Evolutionary conservation across 2,888 invertebrate genomes (phyloP).

Genomic region (Caenorhabditis parvicauda): DNA sequence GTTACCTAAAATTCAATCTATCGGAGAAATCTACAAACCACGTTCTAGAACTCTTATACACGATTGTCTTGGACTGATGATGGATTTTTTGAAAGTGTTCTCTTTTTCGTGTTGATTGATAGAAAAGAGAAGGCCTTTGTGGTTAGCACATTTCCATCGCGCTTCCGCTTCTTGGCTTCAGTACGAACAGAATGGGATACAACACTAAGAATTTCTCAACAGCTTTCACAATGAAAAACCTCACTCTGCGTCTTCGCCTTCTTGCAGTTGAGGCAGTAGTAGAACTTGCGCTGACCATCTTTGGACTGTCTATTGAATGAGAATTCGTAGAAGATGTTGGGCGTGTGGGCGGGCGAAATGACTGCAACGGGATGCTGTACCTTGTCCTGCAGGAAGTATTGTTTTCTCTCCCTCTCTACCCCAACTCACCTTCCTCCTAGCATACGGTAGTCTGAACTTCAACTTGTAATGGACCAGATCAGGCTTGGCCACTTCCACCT

Average conservation of each 20-base stretch:
- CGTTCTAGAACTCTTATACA: not conserved
- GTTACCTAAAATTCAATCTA: slow-evolving; percentile 10
- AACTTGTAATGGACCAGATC: not conserved
- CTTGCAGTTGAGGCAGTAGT: slow-evolving; percentile 36
- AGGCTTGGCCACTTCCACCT: slow-evolving; percentile 1
- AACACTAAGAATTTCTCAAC: not conserved
- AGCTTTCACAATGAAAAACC: not conserved
- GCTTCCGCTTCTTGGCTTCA: no score
- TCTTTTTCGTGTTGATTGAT: no score
- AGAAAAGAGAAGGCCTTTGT: not conserved
- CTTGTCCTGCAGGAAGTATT: slow-evolving; percentile 20
- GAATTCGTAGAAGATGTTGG: slow-evolving; percentile 35
- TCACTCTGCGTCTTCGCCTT: slow-evolving; percentile 36
- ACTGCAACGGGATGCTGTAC: slow-evolving; percentile 34
- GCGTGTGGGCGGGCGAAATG: slow-evolving; percentile 19
- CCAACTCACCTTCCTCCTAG: no score
- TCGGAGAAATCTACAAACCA: not conserved
- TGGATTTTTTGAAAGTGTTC: no score
- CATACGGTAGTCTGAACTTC: no score
- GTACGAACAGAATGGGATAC: not conserved
- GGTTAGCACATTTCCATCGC: not conserved
- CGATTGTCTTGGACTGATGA: no score
- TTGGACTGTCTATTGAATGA: slow-evolving; percentile 40
- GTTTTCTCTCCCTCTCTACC: slow-evolving; percentile 3
- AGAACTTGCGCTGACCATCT: slow-evolving; percentile 33